Evolutionary conservation across 1,140 invertebrate genomes (phyloP), one percentile per base, ranked within the genome.

Genomic region (Lepidurus apus): DNA sequence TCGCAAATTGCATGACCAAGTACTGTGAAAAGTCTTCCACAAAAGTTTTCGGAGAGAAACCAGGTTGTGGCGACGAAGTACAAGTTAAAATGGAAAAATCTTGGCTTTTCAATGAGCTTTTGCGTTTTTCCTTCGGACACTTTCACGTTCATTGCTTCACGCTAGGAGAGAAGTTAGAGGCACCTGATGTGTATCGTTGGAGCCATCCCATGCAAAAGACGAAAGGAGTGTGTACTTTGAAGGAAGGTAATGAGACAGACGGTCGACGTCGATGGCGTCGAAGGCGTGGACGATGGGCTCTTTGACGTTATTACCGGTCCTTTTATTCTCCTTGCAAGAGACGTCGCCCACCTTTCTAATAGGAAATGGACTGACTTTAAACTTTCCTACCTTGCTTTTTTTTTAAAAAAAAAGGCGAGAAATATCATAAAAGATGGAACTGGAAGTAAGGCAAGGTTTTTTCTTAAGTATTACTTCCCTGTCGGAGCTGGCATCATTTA

Each of bases 251-350:
- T 17, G 53, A 65, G 53, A 65, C 53, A 17, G 53, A 65, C 53
- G 6, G 1, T n/a, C 53, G 53, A 65, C 53, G 53, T 47, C 45
- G 45, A 47, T 47, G 45, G 45, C 45, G 45, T 65, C 53, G 21
- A 65, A 65, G 53, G 53, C 53, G 53, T 65, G 53, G 53, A 65
- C 53, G 53, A 65, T 65, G 53, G 53, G n/a, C 53, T 65, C 53
- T 65, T 65, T 65, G 53, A 65, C 53, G 13, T 65, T 65, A 65
- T 65, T 65, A 65, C 53, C 53, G 13, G 53, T 65, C 53, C 53
- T 65, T 65, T 13, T 65, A 21, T 65, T 47, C n/a, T 7, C 9
- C 53, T 65, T 17, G 21, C 53, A 65, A 21, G 53, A 65, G 53
- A 13, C 53, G 53, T 17, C 53, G 53, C 21, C 17, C 53, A 13